A percentile compares a stretch with the other conserved stretches of the same genome.
Conservation (phyloP, 2,888 invertebrate genomes). For the Bombylius discolor region DNA sequence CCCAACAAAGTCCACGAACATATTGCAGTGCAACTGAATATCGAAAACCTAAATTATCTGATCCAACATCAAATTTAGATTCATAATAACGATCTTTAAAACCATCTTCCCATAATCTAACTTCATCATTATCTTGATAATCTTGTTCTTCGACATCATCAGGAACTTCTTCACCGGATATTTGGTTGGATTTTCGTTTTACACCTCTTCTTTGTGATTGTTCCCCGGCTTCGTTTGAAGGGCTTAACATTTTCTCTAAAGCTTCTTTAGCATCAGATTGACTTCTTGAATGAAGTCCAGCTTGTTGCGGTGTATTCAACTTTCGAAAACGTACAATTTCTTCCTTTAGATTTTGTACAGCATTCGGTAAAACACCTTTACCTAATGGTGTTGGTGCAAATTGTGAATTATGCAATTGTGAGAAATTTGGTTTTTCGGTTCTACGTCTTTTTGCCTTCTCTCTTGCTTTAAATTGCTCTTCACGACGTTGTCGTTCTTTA, state of each 20-base stretch:
- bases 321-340: slow-evolving; percentile 55
- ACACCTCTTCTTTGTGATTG: slow-evolving; percentile 26
- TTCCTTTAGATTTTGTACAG: slow-evolving; percentile 56
- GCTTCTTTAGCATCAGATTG: slow-evolving; percentile 19
- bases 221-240: slow-evolving; percentile 27
- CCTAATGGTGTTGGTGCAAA: slow-evolving; percentile 63
- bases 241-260: slow-evolving; percentile 41
- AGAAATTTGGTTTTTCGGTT: slow-evolving; percentile 50
- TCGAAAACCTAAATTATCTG: slow-evolving; percentile 71
- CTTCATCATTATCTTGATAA: slow-evolving; percentile 73
- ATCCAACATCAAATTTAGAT: slow-evolving; percentile 74
- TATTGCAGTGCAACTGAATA: slow-evolving; percentile 88
- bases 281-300: slow-evolving; percentile 3
- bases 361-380: slow-evolving; percentile 35
- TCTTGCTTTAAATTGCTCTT: slow-evolving; percentile 64
- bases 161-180: slow-evolving; percentile 34
- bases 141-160: slow-evolving; percentile 47
- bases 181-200: slow-evolving; percentile 40
- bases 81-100: slow-evolving; percentile 98
- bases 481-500: slow-evolving; percentile 76
- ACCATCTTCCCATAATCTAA: slow-evolving; percentile 88
- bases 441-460: slow-evolving; percentile 57
- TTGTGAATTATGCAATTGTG: slow-evolving; percentile 56
- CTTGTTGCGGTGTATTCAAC: slow-evolving; percentile 38
- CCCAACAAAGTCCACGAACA: slow-evolving; percentile 95